Evolutionary conservation across 2,888 invertebrate genomes (phyloP), one percentile per base, ranked within the genome.

Genomic region (Drosophila colorata): DNA sequence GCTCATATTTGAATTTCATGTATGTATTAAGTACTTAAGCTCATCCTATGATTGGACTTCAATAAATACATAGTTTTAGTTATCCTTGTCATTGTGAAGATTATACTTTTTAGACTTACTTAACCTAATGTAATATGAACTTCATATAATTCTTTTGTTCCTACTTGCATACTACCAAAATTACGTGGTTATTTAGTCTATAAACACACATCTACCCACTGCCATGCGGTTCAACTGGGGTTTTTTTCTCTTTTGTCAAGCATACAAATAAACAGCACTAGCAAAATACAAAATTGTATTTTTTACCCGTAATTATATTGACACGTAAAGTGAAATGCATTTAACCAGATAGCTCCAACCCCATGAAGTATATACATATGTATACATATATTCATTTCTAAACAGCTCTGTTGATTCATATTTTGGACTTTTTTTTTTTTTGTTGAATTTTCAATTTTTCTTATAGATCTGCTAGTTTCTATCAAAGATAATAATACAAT

Each of bases 121-220:
- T 25, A 25, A 18, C 20, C 5, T 53, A 11, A 43, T 14, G 8
- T n/a, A 14, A 25, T 46, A 16, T 46, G 14, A 56, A 46, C 8
- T 56, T 20, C n/a, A 18, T 28, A 18, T 8, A 38, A 6, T 25
- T 18, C n/a, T 38, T 56, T 46, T 47, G 56, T 56, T 56, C 56
- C 56, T 56, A 56, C 25, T 47, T 37, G 28, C 31, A n/a, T 13
- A 16, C n/a, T 52, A 40, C 38, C 38, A 52, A 18, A 28, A 16
- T 38, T 6, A 40, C 14, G 25, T 25, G 28, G 18, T 41, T 18
- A 25, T 41, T 40, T 52, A 41, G 53, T 41, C n/a, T 43, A 31
- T 18, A 41, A 53, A 20, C 40, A 8, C 8, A 25, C 25, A 40
- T 28, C 4, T 28, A 18, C 40, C 31, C 28, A 53, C 52, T 53